Conservation (phyloP, 2,797 vertebrate genomes). For the Syngnathus rostellatus region DNA sequence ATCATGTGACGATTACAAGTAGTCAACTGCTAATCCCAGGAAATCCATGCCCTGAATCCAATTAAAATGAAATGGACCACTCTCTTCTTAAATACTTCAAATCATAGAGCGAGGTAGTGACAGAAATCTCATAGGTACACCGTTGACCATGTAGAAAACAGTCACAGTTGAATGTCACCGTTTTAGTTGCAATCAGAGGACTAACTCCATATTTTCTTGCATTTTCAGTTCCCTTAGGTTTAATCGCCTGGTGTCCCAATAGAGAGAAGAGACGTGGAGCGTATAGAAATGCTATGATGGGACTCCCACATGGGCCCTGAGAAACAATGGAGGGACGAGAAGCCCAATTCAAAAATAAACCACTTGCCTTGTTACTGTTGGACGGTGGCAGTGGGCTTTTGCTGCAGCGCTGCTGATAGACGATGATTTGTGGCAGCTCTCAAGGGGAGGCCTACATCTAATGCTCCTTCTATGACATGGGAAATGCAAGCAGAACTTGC, state of each 20-base stretch:
- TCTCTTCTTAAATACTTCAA: too few species aligned
- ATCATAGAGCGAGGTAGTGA: not conserved
- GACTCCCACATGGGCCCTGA: conserved; percentile 17
- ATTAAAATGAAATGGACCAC: not conserved
- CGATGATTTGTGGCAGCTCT: conserved; percentile 45
- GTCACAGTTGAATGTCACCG: not conserved
- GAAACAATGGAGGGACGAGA: conserved; percentile 56
- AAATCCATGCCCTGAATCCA: not conserved
- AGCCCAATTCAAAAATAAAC: conserved; percentile 39
- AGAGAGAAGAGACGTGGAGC: not conserved
- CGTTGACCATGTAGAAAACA: not conserved
- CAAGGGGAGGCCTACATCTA: conserved; percentile 36
- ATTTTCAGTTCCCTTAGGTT: not conserved
- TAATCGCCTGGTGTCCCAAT: not conserved
- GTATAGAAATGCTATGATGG: not conserved
- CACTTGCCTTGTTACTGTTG: conserved; percentile 57
- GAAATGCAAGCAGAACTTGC: conserved; percentile 48
- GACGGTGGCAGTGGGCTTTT: conserved; percentile 32
- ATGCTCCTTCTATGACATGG: conserved; percentile 44
- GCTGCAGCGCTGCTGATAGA: conserved; percentile 47
- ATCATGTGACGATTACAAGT: too few species aligned
- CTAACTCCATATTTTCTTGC: not conserved
- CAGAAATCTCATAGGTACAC: not conserved
- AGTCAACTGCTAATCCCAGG: not conserved
- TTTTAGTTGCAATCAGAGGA: not conserved